Evolutionary conservation across 2,797 vertebrate genomes (phyloP), one percentile per base, ranked within the genome.

Genomic region (Gila robusta): DNA sequence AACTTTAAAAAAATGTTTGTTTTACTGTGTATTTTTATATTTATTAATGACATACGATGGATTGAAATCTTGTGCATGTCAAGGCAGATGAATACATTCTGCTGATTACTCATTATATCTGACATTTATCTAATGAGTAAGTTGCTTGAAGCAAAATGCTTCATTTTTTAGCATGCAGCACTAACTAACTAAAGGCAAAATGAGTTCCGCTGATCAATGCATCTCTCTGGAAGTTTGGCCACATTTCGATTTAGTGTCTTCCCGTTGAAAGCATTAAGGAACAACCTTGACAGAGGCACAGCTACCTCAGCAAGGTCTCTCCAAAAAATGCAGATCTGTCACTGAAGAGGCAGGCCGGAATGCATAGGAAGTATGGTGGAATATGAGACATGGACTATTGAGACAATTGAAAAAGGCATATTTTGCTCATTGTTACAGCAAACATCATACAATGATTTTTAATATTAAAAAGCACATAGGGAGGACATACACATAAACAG

Each of bases 61-160:
- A 64, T 44, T 66, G 2, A 66, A 44, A 56, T 32, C 14, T 35
- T 66, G 41, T n/a, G 39, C n/a, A 64, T 74, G 6, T 74, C 19
- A 64, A 74, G 26, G 26, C 41, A 19, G 39, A 35, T n/a, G 19
- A 74, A 9, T 70, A 37, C 62, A 39, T 76, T 56, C 26, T 64
- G 71, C 71, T 78, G 70, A 79, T 87, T 86, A 74, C 26, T 74
- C 44, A 89, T 83, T 73, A 77, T 56, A 87, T 87, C 80, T 87
- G 87, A 81, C 19, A 86, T 87, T 74, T 84, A 74, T 47, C 69
- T 74, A 66, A 74, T 76, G 19, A 77, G 47, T 79, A 79, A 70
- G 47, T 76, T 16, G 23, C 81, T 69, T 84, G 62, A 86, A 70
- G 39, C 67, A 79, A 83, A 81, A 54, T 56, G 35, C n/a, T 71